Percentiles rank a stretch among this genome's conserved stretches.
Evolutionary conservation across 2,888 invertebrate species (phyloP).

Genomic region (Lypha dubia): DNA sequence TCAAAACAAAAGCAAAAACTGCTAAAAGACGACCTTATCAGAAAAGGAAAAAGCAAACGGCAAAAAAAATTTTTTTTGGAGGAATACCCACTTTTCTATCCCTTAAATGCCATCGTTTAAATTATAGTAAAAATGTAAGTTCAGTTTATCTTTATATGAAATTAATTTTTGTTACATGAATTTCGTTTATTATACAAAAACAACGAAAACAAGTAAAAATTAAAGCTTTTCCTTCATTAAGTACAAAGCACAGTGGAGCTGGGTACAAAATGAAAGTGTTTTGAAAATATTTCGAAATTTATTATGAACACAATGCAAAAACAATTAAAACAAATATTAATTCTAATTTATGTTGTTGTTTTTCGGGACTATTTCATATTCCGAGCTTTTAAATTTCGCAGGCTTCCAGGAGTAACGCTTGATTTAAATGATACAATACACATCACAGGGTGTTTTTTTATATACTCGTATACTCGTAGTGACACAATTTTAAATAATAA

Average conservation of each 20-base stretch:
- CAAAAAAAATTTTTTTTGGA: neutral
- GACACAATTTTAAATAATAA: no score
- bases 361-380: no score
- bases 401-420: no score
- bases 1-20: neutral
- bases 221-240: conserved; percentile 16
- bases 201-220: neutral
- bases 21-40: conserved; percentile 28
- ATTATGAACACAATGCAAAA: neutral
- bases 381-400: no score
- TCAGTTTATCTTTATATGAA: conserved; percentile 48
- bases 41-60: conserved; percentile 6
- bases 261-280: neutral
- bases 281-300: neutral
- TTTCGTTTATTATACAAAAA: conserved; percentile 28
- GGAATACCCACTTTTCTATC: neutral
- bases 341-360: no score
- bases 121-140: conserved; percentile 28
- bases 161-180: conserved; percentile 57
- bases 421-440: no score
- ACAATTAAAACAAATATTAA: neutral
- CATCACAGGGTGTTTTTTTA: no score
- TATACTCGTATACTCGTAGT: no score
- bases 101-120: neutral
- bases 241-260: neutral